Evolutionary conservation across 1,140 invertebrate genomes (phyloP), one percentile per base, ranked within the genome.

Genomic region (Orius insidiosus): DNA sequence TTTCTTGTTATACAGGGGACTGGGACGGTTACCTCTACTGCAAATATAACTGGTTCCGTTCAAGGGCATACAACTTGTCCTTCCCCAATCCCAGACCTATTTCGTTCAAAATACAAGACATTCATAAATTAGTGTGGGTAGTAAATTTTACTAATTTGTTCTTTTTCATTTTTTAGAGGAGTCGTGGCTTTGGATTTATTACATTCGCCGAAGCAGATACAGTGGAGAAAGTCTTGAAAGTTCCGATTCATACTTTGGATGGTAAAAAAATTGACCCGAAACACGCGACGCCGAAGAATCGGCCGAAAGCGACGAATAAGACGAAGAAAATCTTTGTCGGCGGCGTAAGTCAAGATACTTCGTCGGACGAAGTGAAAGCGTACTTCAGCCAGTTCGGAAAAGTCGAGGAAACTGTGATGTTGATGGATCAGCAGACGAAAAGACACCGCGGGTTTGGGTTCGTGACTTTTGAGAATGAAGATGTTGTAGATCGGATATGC

Each of bases 371-470:
- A 63, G 85, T 92, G 0, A 85, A 87, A 63, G 79, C 80, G 13
- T 90, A 89, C 63, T 92, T 90, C 68, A 78, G 76, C 54, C 85
- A 89, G 64, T 92, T 88, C 60, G 86, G 86, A 9, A 85, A 85
- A 61, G 85, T 88, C 38, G 85, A 88, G 60, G 87, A 90, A 60
- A 85, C 85, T 11, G n/a, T n/a, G 85, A 89, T 90, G 85, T 71
- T 90, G 53, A 90, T 90, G 85, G 87, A 90, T 62, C 85, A 90
- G 63, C 85, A 89, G 63, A 92, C 86, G 6, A 89, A 88, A 58
- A 75, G 85, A 33, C 85, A 89, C 60, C 71, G 85, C 39, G 86
- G 85, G 43, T 89, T 90, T 61, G 86, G 86, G 8, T 90, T 90
- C 63, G 85, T 92, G 11, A 90, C 85, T 3, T 90, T 90, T 66